phyloP scores from a whole-genome alignment of 2,888 invertebrate genomes.

The Isotomurus palustris region DNA sequence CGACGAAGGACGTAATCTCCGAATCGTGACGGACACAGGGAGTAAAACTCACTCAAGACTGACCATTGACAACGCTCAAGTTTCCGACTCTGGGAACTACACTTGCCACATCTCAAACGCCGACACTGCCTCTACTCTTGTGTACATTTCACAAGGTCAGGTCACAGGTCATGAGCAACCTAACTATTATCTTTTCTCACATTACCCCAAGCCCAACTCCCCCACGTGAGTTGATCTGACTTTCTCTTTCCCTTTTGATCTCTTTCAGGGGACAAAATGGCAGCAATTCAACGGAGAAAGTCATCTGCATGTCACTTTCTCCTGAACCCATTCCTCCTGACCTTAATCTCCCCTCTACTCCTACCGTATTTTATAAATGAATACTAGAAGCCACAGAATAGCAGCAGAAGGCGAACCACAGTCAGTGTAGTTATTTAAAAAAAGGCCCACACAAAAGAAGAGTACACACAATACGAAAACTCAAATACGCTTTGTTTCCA shows the following conservation, averaged over 20 bases:
- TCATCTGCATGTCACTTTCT: slow-evolving; percentile 48
- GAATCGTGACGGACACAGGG: slow-evolving; percentile 75
- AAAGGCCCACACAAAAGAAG: no score
- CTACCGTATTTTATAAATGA: no score
- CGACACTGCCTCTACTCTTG: slow-evolving; percentile 80
- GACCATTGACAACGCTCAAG: slow-evolving; percentile 73
- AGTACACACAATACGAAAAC: no score
- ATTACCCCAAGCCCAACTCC: not conserved
- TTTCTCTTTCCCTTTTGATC: not conserved
- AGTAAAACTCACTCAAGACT: slow-evolving; percentile 79
- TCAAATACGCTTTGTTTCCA: no score
- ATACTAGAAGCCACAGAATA: no score
- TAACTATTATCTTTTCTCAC: not conserved
- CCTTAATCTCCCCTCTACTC: slow-evolving; percentile 7
- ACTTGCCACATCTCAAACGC: slow-evolving; percentile 85
- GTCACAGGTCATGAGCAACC: slow-evolving; percentile 10
- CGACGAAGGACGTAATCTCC: slow-evolving; percentile 49
- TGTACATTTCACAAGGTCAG: slow-evolving; percentile 80
- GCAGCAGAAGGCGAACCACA: no score
- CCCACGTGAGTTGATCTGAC: no score
- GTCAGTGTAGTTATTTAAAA: no score
- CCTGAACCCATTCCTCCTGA: no score
- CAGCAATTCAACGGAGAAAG: slow-evolving; percentile 78
- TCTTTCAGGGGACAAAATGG: slow-evolving; percentile 77
- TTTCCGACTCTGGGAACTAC: slow-evolving; percentile 84